Conservation (phyloP, 2,888 invertebrate species). For the Azorinus chamasolen region DNA sequence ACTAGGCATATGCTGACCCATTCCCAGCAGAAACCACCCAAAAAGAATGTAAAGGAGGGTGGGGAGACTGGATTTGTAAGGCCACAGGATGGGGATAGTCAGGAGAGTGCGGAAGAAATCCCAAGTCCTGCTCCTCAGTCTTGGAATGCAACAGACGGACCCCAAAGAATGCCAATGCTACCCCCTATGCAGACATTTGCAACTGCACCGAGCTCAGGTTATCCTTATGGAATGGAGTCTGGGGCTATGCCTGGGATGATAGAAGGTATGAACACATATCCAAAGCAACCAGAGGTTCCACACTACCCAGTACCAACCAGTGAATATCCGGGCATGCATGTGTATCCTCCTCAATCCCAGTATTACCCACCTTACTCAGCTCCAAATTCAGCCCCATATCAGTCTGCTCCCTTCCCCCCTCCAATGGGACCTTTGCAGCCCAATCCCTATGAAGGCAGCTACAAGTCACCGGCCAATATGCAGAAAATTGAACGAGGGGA, state of each 20-base stretch:
- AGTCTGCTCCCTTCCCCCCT: constrained; percentile 8
- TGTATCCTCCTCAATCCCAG: too few species aligned
- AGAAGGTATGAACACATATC: neutral
- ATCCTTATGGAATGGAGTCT: too few species aligned
- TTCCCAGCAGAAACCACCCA: constrained; percentile 1
- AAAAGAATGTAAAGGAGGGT: neutral
- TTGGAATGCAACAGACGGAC: neutral
- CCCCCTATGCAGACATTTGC: constrained; percentile 51
- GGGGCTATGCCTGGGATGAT: too few species aligned
- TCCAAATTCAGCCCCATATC: constrained; percentile 18
- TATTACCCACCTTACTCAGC: too few species aligned
- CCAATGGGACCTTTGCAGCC: constrained; percentile 27
- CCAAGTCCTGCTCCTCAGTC: neutral
- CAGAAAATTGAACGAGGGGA: neutral
- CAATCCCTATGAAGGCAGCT: constrained; percentile 13
- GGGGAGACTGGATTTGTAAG: neutral
- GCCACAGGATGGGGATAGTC: neutral
- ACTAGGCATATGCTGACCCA: constrained; percentile 25
- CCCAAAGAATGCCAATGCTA: constrained; percentile 7
- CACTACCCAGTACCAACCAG: neutral
- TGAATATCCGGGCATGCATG: neutral
- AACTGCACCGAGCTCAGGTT: constrained; percentile 1
- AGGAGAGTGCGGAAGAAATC: neutral
- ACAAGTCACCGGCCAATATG: neutral
- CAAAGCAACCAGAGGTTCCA: neutral